phyloP scores from a whole-genome alignment of 2,888 invertebrate genomes.

The Theretra japonica region DNA sequence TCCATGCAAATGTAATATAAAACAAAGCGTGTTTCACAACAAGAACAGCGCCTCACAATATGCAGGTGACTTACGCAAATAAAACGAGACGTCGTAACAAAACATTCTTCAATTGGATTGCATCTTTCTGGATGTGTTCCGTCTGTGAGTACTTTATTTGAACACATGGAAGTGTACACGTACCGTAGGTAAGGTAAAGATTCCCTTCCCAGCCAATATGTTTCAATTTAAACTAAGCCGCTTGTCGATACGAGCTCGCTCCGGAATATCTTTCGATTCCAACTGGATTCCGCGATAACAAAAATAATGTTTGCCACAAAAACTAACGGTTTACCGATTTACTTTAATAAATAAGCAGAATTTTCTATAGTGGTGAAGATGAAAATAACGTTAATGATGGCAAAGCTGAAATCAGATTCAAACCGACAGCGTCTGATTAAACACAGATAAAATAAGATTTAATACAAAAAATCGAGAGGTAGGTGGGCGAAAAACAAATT shows the following conservation, averaged over 20 bases:
- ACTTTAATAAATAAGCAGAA: neutral
- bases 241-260: constrained; percentile 75
- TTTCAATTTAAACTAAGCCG: constrained; percentile 83
- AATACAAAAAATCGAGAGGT: constrained; percentile 10
- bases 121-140: constrained; percentile 29
- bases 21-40: neutral
- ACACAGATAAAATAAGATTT: neutral
- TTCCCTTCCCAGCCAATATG: constrained; percentile 76
- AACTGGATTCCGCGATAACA: constrained; percentile 62
- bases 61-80: constrained; percentile 20
- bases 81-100: constrained; percentile 23
- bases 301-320: constrained; percentile 57
- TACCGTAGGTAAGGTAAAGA: constrained; percentile 60
- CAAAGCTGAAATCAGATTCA: neutral
- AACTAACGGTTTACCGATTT: constrained; percentile 31
- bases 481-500: constrained; percentile 49
- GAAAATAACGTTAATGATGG: neutral
- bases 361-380: neutral
- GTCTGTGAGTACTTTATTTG: constrained; percentile 54
- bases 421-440: neutral
- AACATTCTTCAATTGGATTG: constrained; percentile 31
- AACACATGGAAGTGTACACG: constrained; percentile 61
- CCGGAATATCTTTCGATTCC: constrained; percentile 69
- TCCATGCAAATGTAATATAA: neutral
- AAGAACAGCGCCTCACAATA: neutral